Percentiles rank a stretch among this genome's conserved stretches.
Conservation (phyloP, 2,888 invertebrate species). For the Agrotis segetum region DNA sequence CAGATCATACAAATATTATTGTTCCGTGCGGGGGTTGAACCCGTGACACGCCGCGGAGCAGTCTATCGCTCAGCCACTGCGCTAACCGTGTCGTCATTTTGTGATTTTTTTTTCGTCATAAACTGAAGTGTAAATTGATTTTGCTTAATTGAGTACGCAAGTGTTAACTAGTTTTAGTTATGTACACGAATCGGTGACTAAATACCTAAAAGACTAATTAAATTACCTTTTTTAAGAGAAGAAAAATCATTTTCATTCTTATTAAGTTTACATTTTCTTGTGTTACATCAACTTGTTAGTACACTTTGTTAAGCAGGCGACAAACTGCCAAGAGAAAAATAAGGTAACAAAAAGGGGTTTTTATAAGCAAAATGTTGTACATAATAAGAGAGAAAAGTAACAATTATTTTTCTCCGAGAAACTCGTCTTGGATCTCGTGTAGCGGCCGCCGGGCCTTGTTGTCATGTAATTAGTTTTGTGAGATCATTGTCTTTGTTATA, state of each 20-base stretch:
- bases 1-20: too few species aligned
- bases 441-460: slow-evolving; percentile 3
- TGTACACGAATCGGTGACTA: not conserved
- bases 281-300: slow-evolving; percentile 36
- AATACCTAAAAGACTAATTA: not conserved
- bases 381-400: slow-evolving; percentile 29
- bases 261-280: not conserved
- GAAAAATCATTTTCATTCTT: slow-evolving; percentile 13
- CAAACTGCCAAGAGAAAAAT: slow-evolving; percentile 53
- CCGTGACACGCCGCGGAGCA: too few species aligned
- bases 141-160: not conserved
- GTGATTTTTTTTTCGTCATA: too few species aligned
- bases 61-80: too few species aligned
- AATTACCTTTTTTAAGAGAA: not conserved
- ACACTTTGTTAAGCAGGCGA: slow-evolving; percentile 28
- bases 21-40: too few species aligned
- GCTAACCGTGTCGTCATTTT: too few species aligned
- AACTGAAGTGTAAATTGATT: too few species aligned
- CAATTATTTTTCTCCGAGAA: slow-evolving; percentile 29
- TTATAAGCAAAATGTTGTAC: slow-evolving; percentile 29
- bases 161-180: not conserved
- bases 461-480: slow-evolving; percentile 11
- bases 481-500: not conserved
- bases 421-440: slow-evolving; percentile 9
- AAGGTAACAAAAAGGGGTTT: slow-evolving; percentile 40